These are phyloP conservation scores for Typhlichthys subterraneus DNA, from an alignment of 2,797 vertebrate species.

Conservation along the genomic window DNA sequence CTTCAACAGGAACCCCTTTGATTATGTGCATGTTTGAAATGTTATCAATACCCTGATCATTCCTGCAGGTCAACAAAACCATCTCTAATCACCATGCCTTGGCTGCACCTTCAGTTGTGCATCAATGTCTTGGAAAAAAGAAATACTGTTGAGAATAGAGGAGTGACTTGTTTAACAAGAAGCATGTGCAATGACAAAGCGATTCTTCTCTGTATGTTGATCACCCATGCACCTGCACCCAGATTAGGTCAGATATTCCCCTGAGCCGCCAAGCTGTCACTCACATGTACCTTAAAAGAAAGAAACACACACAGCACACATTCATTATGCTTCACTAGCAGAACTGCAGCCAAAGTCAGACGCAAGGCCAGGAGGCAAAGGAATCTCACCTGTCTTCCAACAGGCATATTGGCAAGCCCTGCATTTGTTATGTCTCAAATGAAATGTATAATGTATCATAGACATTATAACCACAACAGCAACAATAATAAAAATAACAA, in stretches of 20 bases:
- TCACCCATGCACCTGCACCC: conserved; percentile 73
- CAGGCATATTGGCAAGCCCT: neutral
- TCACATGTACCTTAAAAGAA: conserved; percentile 52
- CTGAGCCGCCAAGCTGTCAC: conserved; percentile 76
- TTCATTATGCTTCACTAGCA: conserved; percentile 56
- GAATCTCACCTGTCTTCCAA: conserved; percentile 20
- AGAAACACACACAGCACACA: conserved; percentile 60
- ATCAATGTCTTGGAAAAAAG: conserved; percentile 51
- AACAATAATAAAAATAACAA: neutral
- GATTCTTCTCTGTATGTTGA: conserved; percentile 65
- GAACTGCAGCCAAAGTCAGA: conserved; percentile 42
- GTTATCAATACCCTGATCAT: conserved; percentile 80
- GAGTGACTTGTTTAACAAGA: conserved; percentile 76
- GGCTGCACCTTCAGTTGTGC: conserved; percentile 67
- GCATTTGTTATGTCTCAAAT: neutral
- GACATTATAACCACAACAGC: neutral
- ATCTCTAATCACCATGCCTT: conserved; percentile 75
- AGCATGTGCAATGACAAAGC: conserved; percentile 79
- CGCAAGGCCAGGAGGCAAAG: conserved; percentile 40
- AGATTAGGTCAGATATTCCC: conserved; percentile 79
- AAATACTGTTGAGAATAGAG: conserved; percentile 60
- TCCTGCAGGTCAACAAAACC: conserved; percentile 75
- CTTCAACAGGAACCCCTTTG: conserved; percentile 81
- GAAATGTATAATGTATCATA: neutral
- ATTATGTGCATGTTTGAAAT: conserved; percentile 82